Percentiles rank a stretch among this genome's conserved stretches.
Evolutionary conservation across 2,888 invertebrate genomes (phyloP).

Genomic region (Coelopa pilipes): DNA sequence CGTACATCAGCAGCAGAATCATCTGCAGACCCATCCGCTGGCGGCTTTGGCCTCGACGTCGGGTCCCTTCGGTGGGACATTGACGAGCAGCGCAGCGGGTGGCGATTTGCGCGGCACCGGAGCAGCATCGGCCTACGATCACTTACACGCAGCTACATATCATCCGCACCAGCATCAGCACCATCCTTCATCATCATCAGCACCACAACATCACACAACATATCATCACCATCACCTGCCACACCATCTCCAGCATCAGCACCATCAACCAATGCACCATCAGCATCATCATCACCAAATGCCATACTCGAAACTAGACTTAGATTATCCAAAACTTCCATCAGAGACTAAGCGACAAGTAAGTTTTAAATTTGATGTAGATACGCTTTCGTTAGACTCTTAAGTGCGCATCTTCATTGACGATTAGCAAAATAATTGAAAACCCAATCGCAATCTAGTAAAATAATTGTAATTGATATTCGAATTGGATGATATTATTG

Average conservation of each 20-base stretch:
- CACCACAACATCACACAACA: constrained; percentile 31
- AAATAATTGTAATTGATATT: constrained; percentile 16
- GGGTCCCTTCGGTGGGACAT: constrained; percentile 58
- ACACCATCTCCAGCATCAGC: constrained; percentile 42
- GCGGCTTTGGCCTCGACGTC: constrained; percentile 57
- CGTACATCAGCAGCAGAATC: constrained; percentile 64
- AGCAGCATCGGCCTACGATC: constrained; percentile 46
- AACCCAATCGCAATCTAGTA: constrained; percentile 5
- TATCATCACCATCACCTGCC: constrained; percentile 57
- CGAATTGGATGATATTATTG: constrained; percentile 9
- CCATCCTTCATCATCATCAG: constrained; percentile 44
- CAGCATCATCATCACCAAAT: constrained; percentile 43
- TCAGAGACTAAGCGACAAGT: constrained; percentile 68
- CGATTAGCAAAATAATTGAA: constrained; percentile 5
- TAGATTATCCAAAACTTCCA: constrained; percentile 68
- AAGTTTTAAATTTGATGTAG: constrained; percentile 69
- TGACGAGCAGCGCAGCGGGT: constrained; percentile 55
- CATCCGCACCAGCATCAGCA: constrained; percentile 50
- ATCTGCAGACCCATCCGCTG: constrained; percentile 62
- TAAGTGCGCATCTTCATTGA: constrained; percentile 51
- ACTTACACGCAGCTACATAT: constrained; percentile 47
- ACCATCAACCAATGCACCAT: constrained; percentile 36
- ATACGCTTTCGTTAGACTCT: constrained; percentile 68
- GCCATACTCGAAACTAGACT: constrained; percentile 68
- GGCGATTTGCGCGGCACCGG: constrained; percentile 48